Conservation (phyloP, 2,113 vertebrate genomes). For the Progne subis region DNA sequence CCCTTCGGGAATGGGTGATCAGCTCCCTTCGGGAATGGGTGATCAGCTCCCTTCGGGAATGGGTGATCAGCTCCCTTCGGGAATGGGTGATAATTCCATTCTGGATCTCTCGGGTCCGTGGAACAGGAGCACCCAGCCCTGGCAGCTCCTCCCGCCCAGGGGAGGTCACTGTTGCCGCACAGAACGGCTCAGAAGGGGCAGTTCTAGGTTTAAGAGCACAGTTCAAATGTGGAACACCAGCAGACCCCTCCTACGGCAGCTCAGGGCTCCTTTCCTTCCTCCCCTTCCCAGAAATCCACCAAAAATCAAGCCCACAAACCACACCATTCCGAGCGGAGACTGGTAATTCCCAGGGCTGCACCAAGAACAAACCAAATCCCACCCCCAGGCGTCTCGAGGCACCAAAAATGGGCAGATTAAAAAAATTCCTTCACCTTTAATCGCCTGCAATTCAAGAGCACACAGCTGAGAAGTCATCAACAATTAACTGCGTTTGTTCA, state of each 20-base stretch:
- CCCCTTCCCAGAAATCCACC: neutral
- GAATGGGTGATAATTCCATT: accelerated
- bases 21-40: neutral
- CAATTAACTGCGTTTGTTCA: neutral
- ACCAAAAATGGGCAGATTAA: neutral
- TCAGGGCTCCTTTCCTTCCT: neutral
- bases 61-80: neutral
- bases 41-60: neutral
- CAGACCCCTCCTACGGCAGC: neutral
- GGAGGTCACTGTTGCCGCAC: slow-evolving; percentile 55
- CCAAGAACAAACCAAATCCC: neutral
- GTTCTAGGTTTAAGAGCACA: accelerated
- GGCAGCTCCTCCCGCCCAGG: neutral
- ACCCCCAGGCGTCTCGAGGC: neutral
- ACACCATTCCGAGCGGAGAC: neutral
- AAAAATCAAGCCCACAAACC: neutral
- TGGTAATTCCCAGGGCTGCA: neutral
- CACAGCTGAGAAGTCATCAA: neutral
- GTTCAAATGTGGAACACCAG: neutral
- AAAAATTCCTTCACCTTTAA: neutral
- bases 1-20: neutral
- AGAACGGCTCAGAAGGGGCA: accelerated
- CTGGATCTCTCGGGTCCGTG: accelerated
- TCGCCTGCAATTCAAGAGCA: neutral
- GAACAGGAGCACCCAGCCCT: accelerated